Conservation (phyloP, 2,113 vertebrate genomes). For the Pogona vitticeps region DNA sequence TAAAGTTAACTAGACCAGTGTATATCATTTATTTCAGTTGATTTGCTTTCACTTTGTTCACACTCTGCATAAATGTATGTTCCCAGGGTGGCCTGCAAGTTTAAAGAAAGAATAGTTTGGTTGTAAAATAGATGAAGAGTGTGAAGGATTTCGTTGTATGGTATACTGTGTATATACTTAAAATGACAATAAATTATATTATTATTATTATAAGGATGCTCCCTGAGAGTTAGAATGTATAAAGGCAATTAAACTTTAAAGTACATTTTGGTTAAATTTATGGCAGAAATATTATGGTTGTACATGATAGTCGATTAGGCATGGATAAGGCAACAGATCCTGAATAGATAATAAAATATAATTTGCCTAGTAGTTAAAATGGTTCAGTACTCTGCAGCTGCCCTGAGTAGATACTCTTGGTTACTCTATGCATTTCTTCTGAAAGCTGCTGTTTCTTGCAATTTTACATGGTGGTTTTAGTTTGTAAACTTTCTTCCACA, state of each 20-base stretch:
- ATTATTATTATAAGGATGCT: too few species aligned
- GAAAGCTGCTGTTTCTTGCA: slow-evolving; percentile 67
- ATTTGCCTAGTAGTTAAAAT: too few species aligned
- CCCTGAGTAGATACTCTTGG: background rate
- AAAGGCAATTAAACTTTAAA: background rate
- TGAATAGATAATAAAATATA: too few species aligned
- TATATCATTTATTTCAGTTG: background rate
- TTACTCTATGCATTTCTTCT: slow-evolving; percentile 43
- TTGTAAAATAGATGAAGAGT: too few species aligned
- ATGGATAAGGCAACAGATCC: too few species aligned
- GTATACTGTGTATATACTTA: too few species aligned
- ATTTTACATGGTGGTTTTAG: slow-evolving; percentile 76
- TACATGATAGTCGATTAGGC: background rate
- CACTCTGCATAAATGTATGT: background rate
- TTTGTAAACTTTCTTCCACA: slow-evolving; percentile 78
- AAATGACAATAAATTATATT: too few species aligned
- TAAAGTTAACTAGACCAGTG: background rate
- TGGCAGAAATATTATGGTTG: background rate
- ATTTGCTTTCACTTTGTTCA: background rate
- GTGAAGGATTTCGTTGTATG: too few species aligned
- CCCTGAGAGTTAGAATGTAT: background rate
- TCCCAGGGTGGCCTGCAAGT: background rate
- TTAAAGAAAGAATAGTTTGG: background rate
- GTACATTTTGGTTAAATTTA: background rate
- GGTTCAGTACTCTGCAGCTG: background rate